Evolutionary conservation across 2,888 invertebrate genomes (phyloP), one percentile per base, ranked within the genome.

Genomic region (Pollenia angustigena): DNA sequence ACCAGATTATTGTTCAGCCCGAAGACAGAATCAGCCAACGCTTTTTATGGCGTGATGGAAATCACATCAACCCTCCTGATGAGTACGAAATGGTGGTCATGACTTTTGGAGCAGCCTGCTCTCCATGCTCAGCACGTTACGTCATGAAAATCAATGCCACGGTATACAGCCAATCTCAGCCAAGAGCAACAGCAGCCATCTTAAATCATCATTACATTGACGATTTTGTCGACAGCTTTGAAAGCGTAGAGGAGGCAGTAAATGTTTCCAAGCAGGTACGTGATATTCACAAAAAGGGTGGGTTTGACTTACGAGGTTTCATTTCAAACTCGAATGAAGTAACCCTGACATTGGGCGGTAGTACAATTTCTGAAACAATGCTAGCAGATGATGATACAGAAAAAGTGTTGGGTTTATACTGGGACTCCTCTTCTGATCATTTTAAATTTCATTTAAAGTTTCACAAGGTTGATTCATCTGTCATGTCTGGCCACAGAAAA

Each of bases 21-120:
- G 18, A 1, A 23, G 75, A 79, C 16, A 80, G 85, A 68, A 69
- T 74, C 18, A 54, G 76, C 11, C 85, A 85, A 48, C 14, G 82
- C 18, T 80, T 87, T 52, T 64, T 87, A 11, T 85, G 85, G 85
- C 75, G 82, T 11, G 16, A 76, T 58, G 75, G 79, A 14, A 46
- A 69, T n/a, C 16, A 23, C 11, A 44, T 23, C 3, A 12, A 46
- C 4, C 11, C n/a, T 9, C 72, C 82, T 1, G 71, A 85, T 12
- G 71, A 75, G 8, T 72, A 84, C 23, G 79, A 75, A 60, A 85
- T 85, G 85, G 4, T 56, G 12, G 85, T 56, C 6, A 85, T 85
- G 68, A 85, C 78, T 2, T 85, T 85, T 71, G 83, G 83, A 12
- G 83, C 81, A 18, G 76, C 79, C 3, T 85, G 84, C 18, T 18